phyloP scores from a whole-genome alignment of 1,140 invertebrate genomes.

The Araneus ventricosus region DNA sequence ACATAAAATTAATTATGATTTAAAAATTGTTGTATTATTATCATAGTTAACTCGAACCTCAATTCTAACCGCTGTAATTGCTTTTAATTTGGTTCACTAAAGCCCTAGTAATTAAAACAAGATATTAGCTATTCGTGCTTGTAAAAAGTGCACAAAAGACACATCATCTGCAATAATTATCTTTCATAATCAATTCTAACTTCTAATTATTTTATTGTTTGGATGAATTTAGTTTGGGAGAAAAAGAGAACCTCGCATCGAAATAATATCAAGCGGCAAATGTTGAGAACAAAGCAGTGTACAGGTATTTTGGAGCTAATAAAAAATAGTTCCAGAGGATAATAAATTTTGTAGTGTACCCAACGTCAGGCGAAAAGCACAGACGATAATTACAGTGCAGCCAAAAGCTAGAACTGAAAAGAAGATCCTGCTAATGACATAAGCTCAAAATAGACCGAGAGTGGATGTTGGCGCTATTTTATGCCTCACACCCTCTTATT shows the following conservation, averaged over 20 bases:
- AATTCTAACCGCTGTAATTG: neutral
- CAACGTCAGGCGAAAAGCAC: conserved; percentile 25
- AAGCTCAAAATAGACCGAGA: conserved; percentile 63
- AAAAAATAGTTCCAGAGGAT: conserved; percentile 38
- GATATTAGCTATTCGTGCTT: neutral
- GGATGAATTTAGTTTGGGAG: neutral
- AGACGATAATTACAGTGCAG: conserved; percentile 63
- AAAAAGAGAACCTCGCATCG: neutral
- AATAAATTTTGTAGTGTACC: conserved; percentile 54
- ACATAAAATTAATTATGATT: neutral
- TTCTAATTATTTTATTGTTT: conserved; percentile 40
- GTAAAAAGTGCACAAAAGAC: neutral
- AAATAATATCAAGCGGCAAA: neutral
- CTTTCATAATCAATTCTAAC: conserved; percentile 23
- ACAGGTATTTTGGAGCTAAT: neutral
- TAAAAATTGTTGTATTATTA: conserved; percentile 31
- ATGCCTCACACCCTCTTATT: too few species aligned
- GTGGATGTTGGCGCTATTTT: conserved; percentile 52
- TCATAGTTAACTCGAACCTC: neutral
- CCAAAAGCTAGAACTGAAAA: conserved; percentile 60
- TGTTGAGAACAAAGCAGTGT: conserved; percentile 11
- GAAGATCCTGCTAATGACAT: conserved; percentile 68
- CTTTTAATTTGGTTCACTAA: conserved; percentile 6
- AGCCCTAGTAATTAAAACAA: conserved; percentile 40
- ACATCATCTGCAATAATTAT: conserved; percentile 32